Conservation (phyloP, 1,140 invertebrate species). For the Capitella teleta region DNA sequence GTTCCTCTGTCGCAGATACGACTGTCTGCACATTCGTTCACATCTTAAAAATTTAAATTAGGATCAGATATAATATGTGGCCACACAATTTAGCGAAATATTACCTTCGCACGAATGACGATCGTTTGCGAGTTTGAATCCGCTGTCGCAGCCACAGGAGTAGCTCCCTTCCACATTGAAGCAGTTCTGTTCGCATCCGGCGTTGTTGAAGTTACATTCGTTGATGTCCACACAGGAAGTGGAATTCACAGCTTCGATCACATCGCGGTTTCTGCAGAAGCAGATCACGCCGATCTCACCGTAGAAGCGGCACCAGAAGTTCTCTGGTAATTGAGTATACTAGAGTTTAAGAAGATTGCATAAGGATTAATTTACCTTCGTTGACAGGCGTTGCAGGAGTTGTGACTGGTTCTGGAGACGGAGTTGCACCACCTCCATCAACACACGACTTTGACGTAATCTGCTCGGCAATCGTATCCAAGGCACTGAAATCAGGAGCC, state of each 20-base stretch:
- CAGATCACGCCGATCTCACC: constrained; percentile 1
- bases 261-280: neutral
- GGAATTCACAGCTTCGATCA: neutral
- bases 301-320: constrained; percentile 2
- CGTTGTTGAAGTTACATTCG: constrained; percentile 31
- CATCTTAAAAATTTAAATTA: no score
- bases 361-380: no score
- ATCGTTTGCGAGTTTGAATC: constrained; percentile 37
- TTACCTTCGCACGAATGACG: constrained; percentile 42
- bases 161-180: constrained; percentile 40
- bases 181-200: constrained; percentile 42
- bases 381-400: no score
- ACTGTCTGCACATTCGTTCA: no score
- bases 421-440: neutral
- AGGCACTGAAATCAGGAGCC: neutral
- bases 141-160: constrained; percentile 39
- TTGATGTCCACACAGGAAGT: constrained; percentile 49
- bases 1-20: no score
- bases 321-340: no score
- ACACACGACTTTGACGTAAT: neutral
- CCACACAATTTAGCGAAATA: no score
- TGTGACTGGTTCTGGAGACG: no score
- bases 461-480: neutral
- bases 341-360: no score
- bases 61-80: no score